phyloP scores from a whole-genome alignment of 2,888 invertebrate species.

The Ochropleura plecta region DNA sequence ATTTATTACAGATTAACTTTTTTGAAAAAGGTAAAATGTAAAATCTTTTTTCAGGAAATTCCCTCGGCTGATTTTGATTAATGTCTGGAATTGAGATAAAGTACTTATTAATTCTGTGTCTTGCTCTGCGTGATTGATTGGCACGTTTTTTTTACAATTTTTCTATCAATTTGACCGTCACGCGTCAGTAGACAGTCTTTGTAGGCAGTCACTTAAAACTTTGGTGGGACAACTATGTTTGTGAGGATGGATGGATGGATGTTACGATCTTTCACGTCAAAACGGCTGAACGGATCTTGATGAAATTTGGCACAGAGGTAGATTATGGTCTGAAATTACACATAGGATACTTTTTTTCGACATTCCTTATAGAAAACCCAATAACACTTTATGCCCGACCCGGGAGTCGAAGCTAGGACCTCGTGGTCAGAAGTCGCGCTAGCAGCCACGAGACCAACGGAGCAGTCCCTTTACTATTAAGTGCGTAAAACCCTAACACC shows the following conservation, averaged over 20 bases:
- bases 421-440: too few relatives aligned
- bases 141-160: not conserved
- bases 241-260: too few relatives aligned
- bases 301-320: too few relatives aligned
- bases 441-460: too few relatives aligned
- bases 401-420: too few relatives aligned
- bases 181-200: not conserved
- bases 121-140: not conserved
- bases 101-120: not conserved
- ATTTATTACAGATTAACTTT: slow-evolving; percentile 30
- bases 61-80: slow-evolving; percentile 9
- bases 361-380: too few relatives aligned
- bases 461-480: not conserved
- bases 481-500: not conserved
- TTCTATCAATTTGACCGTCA: not conserved
- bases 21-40: slow-evolving; percentile 1
- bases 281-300: too few relatives aligned
- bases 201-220: not conserved
- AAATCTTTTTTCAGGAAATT: not conserved
- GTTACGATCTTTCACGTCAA: too few relatives aligned
- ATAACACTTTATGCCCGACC: too few relatives aligned
- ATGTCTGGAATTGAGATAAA: not conserved
- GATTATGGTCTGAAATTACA: too few relatives aligned
- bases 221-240: not conserved
- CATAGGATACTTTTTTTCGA: too few relatives aligned